Conservation (phyloP, 2,113 vertebrate genomes). For the Gymnocephalus cernua region DNA sequence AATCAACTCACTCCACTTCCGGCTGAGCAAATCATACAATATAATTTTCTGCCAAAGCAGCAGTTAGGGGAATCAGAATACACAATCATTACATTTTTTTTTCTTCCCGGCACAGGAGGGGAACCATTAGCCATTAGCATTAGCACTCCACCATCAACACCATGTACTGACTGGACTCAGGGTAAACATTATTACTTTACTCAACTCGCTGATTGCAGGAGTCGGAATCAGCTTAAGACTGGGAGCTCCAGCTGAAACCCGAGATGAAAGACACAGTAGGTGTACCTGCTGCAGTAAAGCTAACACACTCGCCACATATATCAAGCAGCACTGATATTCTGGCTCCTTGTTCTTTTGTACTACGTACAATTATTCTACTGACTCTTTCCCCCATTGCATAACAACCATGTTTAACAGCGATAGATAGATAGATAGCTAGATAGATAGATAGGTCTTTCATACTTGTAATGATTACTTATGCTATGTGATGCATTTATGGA, state of each 20-base stretch:
- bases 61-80: conserved; percentile 94
- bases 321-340: neutral
- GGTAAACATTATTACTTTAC: conserved; percentile 81
- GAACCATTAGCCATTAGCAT: conserved; percentile 81
- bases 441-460: too few species aligned
- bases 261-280: conserved; percentile 41
- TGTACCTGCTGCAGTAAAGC: conserved; percentile 26
- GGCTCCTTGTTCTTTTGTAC: neutral
- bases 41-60: conserved; percentile 97
- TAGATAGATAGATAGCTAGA: too few species aligned
- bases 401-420: neutral
- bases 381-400: neutral
- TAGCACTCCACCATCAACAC: conserved; percentile 88
- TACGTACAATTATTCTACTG: neutral
- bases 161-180: conserved; percentile 84
- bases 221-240: conserved; percentile 65
- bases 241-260: conserved; percentile 50
- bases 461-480: neutral
- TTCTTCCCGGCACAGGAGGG: conserved; percentile 85
- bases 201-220: conserved; percentile 83
- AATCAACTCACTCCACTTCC: conserved; percentile 99
- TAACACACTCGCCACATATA: neutral
- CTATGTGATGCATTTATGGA: neutral
- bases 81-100: conserved; percentile 96
- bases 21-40: conserved; percentile 99